Evolutionary conservation across 2,113 vertebrate genomes (phyloP), one percentile per base, ranked within the genome.

Genomic region (Symphodus melops): DNA sequence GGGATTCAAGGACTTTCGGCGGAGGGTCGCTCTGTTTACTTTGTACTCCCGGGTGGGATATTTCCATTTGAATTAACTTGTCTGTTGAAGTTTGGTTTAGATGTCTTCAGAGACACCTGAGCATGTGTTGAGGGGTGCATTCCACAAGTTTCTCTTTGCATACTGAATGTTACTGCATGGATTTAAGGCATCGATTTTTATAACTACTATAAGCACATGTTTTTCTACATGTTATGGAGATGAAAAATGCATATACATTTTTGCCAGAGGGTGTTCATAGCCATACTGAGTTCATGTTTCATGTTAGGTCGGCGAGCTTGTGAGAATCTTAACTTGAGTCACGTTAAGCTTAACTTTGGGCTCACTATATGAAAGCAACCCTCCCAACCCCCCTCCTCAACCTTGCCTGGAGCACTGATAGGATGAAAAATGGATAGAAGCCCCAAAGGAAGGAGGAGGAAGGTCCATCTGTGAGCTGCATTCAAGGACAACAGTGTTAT

Each of bases 401-500:
- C 91, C 87, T 89, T 89, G 89, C 91, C 84, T 75, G 64, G 56
- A 86, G 90, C 86, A 14, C 62, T 72, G 84, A 82, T 75, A 57
- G 89, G 88, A 90, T 89, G 84, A 91, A 88, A 90, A 89, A 91
- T 89, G 84, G 86, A 84, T 68, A 62, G 81, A 82, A 63, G 71
- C 79, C 75, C 87, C 81, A 78, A 81, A 89, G 86, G 86, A 89
- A 79, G 81, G 58, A 68, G 69, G 69, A 60, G 82, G 79, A 52
- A 73, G 66, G 82, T 91, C 89, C 90, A 91, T 91, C 90, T 91
- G 90, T 89, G 90, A 77, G 90, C 86, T 86, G 82, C 89, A 71
- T 92, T 92, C 90, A 93, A 93, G 92, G 92, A 89, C 90, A 92
- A 88, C 90, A 88, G 89, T 90, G 92, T 88, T 89, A 84, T 88